These are phyloP conservation scores for Drosophila santomea DNA, from an alignment of 1,140 invertebrate genomes.

Conservation along the genomic window DNA sequence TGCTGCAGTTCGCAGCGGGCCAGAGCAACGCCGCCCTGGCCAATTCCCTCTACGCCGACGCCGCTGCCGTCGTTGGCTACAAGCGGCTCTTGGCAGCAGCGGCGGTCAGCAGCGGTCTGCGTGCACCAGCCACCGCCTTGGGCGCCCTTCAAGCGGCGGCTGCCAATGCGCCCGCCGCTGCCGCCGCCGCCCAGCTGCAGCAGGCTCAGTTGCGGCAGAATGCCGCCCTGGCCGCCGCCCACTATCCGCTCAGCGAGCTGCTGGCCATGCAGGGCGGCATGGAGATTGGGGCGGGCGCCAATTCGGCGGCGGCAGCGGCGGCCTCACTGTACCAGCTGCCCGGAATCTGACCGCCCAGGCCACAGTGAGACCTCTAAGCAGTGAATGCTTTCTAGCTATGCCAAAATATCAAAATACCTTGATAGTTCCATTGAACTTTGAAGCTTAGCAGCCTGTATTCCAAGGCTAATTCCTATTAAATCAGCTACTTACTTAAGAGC, in stretches of 20 bases:
- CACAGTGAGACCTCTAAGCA: conserved; percentile 81
- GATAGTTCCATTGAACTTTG: too few relatives aligned
- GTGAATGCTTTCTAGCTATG: neutral
- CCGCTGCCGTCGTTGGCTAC: conserved; percentile 79
- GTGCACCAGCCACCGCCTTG: conserved; percentile 54
- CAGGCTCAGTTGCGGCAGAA: conserved; percentile 70
- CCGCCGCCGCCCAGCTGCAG: conserved; percentile 65
- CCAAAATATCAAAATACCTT: neutral
- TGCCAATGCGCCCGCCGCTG: conserved; percentile 59
- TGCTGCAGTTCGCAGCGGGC: conserved; percentile 77
- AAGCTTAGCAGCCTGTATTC: too few relatives aligned
- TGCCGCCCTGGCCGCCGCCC: conserved; percentile 85
- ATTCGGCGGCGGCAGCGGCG: conserved; percentile 70
- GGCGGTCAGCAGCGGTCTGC: conserved; percentile 66
- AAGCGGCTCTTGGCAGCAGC: conserved; percentile 81
- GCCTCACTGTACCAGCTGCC: conserved; percentile 87
- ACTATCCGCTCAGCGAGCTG: conserved; percentile 89
- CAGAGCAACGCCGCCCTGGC: conserved; percentile 72
- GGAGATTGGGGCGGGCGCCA: conserved; percentile 85
- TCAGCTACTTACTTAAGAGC: neutral
- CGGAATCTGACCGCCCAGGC: conserved; percentile 88
- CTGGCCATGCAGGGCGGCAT: conserved; percentile 88
- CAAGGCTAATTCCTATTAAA: too few relatives aligned
- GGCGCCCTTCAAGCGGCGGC: conserved; percentile 78
- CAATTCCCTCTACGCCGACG: conserved; percentile 75